Percentiles rank a stretch among this genome's conserved stretches.
Conservation (phyloP, 1,140 invertebrate genomes). For the Tetragnatha versicolor region DNA sequence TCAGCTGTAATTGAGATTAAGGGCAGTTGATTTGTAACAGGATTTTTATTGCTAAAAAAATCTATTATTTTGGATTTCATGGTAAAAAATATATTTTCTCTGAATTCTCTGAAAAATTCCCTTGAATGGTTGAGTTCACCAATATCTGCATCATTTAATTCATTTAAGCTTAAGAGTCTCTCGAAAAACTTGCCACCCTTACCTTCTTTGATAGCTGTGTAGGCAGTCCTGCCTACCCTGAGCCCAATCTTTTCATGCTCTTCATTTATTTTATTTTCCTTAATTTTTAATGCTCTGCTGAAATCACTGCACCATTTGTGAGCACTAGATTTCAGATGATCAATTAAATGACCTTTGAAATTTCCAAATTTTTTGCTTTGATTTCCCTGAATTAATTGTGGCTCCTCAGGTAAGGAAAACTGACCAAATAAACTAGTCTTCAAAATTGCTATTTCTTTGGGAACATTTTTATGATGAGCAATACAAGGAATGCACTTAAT, state of each 20-base stretch:
- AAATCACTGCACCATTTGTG: neutral
- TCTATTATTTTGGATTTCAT: constrained; percentile 18
- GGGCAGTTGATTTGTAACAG: constrained; percentile 11
- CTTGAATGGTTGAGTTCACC: constrained; percentile 23
- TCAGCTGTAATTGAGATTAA: constrained; percentile 13
- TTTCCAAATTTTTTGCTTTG: constrained; percentile 18
- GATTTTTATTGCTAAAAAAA: constrained; percentile 14
- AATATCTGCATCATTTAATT: constrained; percentile 13
- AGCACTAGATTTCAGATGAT: constrained; percentile 12
- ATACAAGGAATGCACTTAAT: constrained; percentile 15
- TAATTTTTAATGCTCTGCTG: constrained; percentile 7
- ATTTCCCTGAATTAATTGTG: constrained; percentile 24
- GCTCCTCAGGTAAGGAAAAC: constrained; percentile 12
- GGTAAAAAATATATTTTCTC: constrained; percentile 15
- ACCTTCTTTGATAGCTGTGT: constrained; percentile 21
- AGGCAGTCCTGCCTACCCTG: constrained; percentile 2
- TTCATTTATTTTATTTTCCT: constrained; percentile 10
- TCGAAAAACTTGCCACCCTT: constrained; percentile 8
- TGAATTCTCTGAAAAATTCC: constrained; percentile 20
- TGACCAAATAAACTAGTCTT: constrained; percentile 24
- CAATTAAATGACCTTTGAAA: constrained; percentile 6
- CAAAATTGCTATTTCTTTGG: constrained; percentile 13
- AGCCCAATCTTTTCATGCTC: constrained; percentile 2
- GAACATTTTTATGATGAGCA: neutral
- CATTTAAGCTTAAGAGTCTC: constrained; percentile 19